Evolutionary conservation across 1,140 invertebrate species (phyloP), one percentile per base, ranked within the genome.

Genomic region (Holotrichia oblita): DNA sequence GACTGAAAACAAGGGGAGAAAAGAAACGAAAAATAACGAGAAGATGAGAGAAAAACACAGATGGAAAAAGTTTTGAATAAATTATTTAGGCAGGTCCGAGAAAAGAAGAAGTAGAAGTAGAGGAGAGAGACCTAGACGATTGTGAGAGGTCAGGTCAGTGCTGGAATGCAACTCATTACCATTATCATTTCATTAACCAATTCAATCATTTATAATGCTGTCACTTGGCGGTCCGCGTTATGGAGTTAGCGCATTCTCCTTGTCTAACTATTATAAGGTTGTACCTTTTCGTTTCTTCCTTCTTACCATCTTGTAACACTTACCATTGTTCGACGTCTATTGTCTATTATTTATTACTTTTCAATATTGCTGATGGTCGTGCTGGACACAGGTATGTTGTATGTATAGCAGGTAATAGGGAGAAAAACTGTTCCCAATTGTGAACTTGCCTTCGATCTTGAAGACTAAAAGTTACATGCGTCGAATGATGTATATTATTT

Each of bases 141-240:
- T 80, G 77, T 61, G 82, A 79, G 78, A 81, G 82, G 80, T 82
- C 81, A 82, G 80, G 81, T 77, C 81, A 78, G 78, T 48, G 61
- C 22, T 73, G 81, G 81, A 82, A 83, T 83, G 82, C 81, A 78
- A 76, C 81, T 83, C 80, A 83, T 83, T 83, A 83, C 81, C 82
- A 83, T 83, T 83, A 83, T 82, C 81, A 83, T 83, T 83, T 83
- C 82, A 83, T 83, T 83, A 83, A 83, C 80, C 75, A 80, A 81
- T 80, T 79, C 78, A 81, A 83, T 83, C 82, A 83, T 83, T 83
- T 83, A 83, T 83, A 82, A 83, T 78, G 76, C 82, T 83, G 82
- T 83, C 82, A 82, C 81, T 80, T 73, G 55, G 75, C 75, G 44
- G 48, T 55, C 48, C 61, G 61, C 8, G 20, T 14, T 22, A 22